Percentiles rank a stretch among this genome's conserved stretches.
Evolutionary conservation across 2,113 vertebrate genomes (phyloP).

Genomic region (Tetrax tetrax): DNA sequence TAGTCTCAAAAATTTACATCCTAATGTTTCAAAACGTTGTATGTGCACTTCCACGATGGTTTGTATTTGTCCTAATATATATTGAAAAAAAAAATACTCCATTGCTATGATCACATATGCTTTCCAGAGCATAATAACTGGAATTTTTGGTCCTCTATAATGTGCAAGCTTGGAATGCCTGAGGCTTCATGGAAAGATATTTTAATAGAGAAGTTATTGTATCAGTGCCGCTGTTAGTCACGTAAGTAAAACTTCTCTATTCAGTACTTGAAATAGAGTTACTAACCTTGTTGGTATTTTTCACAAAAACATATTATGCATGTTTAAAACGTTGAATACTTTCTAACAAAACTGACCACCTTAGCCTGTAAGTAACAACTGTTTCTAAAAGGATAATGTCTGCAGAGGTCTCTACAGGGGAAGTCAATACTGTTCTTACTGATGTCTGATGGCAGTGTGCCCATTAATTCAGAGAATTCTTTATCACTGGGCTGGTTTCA

Average conservation of each 20-base stretch:
- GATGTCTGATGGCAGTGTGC: background rate
- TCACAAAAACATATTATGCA: background rate
- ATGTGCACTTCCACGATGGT: background rate
- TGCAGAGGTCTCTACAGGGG: background rate
- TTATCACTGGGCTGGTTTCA: background rate
- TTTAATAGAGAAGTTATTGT: background rate
- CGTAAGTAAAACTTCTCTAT: background rate
- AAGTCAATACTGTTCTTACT: background rate
- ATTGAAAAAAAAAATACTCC: background rate
- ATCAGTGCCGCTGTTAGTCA: background rate
- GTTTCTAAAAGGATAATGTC: background rate
- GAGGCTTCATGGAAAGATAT: background rate
- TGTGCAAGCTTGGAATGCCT: background rate
- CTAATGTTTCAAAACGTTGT: conserved; percentile 36
- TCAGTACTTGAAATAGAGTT: background rate
- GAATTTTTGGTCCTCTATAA: background rate
- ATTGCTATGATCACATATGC: background rate
- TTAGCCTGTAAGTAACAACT: background rate
- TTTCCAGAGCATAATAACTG: conserved; percentile 13
- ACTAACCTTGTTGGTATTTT: background rate
- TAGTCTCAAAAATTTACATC: conserved; percentile 45
- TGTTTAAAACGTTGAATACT: background rate
- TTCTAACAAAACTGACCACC: background rate
- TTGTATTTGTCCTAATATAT: background rate
- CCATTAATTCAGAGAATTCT: background rate